A percentile compares a stretch with the other conserved stretches of the same genome.
These are phyloP conservation scores for Schizothorax lantsangensis DNA, from an alignment of 2,797 vertebrate species.

Conservation along the genomic window DNA sequence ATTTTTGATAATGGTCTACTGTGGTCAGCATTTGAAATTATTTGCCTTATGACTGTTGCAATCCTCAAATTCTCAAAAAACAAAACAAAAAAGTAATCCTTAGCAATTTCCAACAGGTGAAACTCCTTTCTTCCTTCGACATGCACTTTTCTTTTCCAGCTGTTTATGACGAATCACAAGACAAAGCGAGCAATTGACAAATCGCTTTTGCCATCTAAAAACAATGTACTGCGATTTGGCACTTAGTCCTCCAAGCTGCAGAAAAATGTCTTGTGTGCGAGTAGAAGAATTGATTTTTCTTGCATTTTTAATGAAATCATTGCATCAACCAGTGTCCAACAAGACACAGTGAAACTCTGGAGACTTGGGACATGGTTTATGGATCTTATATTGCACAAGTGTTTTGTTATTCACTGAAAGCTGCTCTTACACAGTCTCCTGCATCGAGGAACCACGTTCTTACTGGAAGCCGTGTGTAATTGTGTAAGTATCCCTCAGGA, in stretches of 20 bases:
- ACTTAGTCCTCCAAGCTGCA: background rate
- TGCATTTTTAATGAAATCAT: slow-evolving; percentile 52
- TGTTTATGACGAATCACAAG: background rate
- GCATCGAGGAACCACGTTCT: too few species aligned
- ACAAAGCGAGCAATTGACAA: background rate
- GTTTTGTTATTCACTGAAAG: background rate
- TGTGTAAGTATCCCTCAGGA: slow-evolving; percentile 26
- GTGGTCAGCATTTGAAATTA: background rate
- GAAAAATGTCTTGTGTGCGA: background rate
- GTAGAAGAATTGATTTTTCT: slow-evolving; percentile 39
- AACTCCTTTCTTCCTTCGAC: background rate
- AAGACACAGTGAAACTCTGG: slow-evolving; percentile 8
- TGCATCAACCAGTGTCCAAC: slow-evolving; percentile 60
- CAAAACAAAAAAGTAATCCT: background rate
- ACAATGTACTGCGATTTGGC: background rate
- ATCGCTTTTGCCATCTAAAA: background rate
- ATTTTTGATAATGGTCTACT: background rate
- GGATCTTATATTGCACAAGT: background rate
- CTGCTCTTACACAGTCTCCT: background rate
- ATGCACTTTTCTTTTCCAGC: background rate
- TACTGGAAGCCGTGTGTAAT: background rate
- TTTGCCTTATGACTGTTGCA: background rate
- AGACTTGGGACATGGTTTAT: background rate
- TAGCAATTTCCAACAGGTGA: background rate
- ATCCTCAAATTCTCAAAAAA: background rate